phyloP scores from a whole-genome alignment of 2,888 invertebrate genomes.

The Merodon equestris region DNA sequence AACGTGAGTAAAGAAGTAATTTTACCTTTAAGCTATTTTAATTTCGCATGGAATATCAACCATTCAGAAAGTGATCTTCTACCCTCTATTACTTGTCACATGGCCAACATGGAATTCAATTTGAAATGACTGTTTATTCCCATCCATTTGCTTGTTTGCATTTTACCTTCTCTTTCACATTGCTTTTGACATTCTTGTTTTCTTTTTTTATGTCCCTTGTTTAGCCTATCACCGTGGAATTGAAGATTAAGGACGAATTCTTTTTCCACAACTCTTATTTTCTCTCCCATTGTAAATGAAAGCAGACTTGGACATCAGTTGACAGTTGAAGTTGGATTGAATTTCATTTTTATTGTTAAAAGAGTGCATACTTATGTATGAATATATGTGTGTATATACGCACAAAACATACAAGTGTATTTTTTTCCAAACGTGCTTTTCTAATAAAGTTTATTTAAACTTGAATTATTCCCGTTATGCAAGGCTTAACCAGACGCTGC shows the following conservation, averaged over 20 bases:
- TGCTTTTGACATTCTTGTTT: constrained; percentile 46
- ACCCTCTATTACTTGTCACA: constrained; percentile 63
- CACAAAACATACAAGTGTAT: no score
- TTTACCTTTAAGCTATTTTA: constrained; percentile 65
- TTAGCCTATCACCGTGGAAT: constrained; percentile 64
- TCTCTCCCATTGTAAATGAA: constrained; percentile 65
- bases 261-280: constrained; percentile 57
- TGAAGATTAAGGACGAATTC: constrained; percentile 67
- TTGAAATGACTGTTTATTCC: constrained; percentile 55
- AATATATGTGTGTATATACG: no score
- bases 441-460: constrained; percentile 67
- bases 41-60: constrained; percentile 62
- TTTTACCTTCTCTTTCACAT: constrained; percentile 33
- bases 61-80: constrained; percentile 63
- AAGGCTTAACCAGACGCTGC: constrained; percentile 32
- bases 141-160: constrained; percentile 24
- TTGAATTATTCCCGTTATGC: constrained; percentile 43
- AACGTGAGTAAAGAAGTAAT: constrained; percentile 55
- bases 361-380: constrained; percentile 15
- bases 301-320: constrained; percentile 66
- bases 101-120: constrained; percentile 68
- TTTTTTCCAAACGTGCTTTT: constrained; percentile 22
- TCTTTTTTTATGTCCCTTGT: constrained; percentile 36
- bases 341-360: constrained; percentile 45
- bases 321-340: constrained; percentile 62